Conservation (phyloP, 2,888 invertebrate species). For the Agrypnus murinus region DNA sequence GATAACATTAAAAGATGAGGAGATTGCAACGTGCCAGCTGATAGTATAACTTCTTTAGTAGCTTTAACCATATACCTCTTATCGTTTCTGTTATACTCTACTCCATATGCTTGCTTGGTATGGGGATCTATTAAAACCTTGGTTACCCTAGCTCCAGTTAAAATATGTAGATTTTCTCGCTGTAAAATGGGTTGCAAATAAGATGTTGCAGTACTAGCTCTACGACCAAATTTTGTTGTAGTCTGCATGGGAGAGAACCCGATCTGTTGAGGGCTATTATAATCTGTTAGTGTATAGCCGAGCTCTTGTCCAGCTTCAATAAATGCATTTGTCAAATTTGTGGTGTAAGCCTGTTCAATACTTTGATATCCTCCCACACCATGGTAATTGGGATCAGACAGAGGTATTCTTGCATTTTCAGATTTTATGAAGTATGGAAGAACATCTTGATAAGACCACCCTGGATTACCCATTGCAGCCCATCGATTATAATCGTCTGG, state of each 20-base stretch:
- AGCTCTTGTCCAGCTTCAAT: constrained; percentile 63
- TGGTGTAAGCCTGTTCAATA: constrained; percentile 68
- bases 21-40: constrained; percentile 86
- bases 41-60: constrained; percentile 82
- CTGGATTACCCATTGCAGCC: constrained; percentile 79
- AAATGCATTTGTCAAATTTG: constrained; percentile 74
- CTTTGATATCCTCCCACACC: constrained; percentile 69
- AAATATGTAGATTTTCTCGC: constrained; percentile 79
- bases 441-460: constrained; percentile 77
- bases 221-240: constrained; percentile 51
- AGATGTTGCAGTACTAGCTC: constrained; percentile 81
- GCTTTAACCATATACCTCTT: constrained; percentile 74
- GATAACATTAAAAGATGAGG: constrained; percentile 84
- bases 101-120: constrained; percentile 77
- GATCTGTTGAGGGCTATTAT: constrained; percentile 37
- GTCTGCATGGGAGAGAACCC: constrained; percentile 36
- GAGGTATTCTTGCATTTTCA: constrained; percentile 67
- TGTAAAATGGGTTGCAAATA: constrained; percentile 77
- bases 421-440: constrained; percentile 70
- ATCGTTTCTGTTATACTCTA: constrained; percentile 78
- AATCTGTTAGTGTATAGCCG: constrained; percentile 30
- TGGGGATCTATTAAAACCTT: constrained; percentile 77
- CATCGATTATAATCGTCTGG: constrained; percentile 82
- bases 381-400: constrained; percentile 66
- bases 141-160: constrained; percentile 79